These are phyloP conservation scores for rat (Rattus norvegicus) DNA, from an alignment of 2,113 vertebrate genomes.

Conservation along the genomic window GRCr8 NC_086026.1:127254001-127254500, in stretches of 20 bases:
- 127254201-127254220: background rate
- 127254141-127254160: background rate
- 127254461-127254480: background rate
- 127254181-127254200: background rate
- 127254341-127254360: background rate
- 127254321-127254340: background rate
- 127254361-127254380: background rate
- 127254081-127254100: background rate
- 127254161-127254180: background rate
- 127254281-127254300: background rate
- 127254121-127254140: background rate
- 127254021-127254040: background rate
- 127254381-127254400: background rate
- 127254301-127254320: background rate
- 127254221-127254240: background rate
- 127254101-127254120: background rate
- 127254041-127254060: background rate
- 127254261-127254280: background rate
- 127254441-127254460: background rate
- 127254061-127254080: background rate
- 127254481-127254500: background rate
- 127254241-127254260: background rate
- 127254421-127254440: background rate
- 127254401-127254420: background rate
- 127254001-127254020: background rate